Evolutionary conservation across 2,888 invertebrate species (phyloP).

Genomic region (Drosophila leonis): DNA sequence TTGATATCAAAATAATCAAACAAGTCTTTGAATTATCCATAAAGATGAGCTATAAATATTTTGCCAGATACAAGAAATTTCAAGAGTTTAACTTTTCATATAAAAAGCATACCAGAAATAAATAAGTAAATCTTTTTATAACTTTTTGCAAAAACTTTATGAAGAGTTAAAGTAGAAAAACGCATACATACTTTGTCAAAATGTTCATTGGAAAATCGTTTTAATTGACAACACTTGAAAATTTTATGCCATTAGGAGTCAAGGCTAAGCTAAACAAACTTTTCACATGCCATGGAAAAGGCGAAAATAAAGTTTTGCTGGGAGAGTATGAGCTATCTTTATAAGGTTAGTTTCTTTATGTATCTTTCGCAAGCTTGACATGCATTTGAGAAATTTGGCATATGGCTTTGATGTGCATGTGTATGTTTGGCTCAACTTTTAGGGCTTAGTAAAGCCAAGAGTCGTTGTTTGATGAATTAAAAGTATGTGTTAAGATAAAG

Average conservation of each 20-base stretch:
- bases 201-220: not conserved
- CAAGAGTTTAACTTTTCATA: not conserved
- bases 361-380: not conserved
- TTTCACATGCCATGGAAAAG: slow-evolving; percentile 11
- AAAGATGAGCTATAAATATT: slow-evolving; percentile 17
- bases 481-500: not conserved
- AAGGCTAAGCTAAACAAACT: slow-evolving; percentile 24
- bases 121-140: slow-evolving; percentile 10
- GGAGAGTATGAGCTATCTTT: not conserved
- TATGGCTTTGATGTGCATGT: slow-evolving; percentile 1
- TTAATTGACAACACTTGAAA: slow-evolving; percentile 31
- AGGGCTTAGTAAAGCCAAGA: not conserved
- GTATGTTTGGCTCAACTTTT: not conserved
- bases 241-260: slow-evolving; percentile 15
- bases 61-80: slow-evolving; percentile 10
- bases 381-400: not conserved
- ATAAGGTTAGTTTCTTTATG: not conserved
- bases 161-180: not conserved
- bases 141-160: not conserved
- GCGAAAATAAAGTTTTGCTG: slow-evolving; percentile 12
- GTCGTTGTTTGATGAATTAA: not conserved
- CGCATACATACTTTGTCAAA: not conserved
- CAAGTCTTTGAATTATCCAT: slow-evolving; percentile 27
- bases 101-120: not conserved
- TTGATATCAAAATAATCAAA: slow-evolving; percentile 54